These are phyloP conservation scores for Gymnoscelis rufifasciata DNA, from an alignment of 2,888 invertebrate species.

Conservation along the genomic window DNA sequence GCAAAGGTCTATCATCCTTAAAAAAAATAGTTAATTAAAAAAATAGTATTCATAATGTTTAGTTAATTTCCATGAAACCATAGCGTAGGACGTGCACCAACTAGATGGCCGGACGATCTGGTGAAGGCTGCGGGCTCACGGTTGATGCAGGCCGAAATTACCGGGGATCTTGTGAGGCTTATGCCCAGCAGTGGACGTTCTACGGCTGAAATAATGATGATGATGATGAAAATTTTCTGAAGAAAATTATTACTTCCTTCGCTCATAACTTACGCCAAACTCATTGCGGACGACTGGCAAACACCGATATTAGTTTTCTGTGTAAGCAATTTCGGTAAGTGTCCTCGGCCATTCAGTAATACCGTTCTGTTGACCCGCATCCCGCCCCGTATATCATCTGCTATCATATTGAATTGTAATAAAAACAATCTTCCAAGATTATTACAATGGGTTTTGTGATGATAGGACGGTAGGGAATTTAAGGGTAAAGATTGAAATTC, in stretches of 20 bases:
- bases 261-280: constrained; percentile 35
- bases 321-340: constrained; percentile 77
- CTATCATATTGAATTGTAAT: constrained; percentile 62
- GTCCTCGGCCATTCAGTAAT: constrained; percentile 67
- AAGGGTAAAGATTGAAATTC: not conserved
- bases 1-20: too few species aligned
- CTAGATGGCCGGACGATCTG: too few species aligned
- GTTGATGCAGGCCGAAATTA: too few species aligned
- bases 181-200: too few species aligned
- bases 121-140: too few species aligned
- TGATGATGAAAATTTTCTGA: not conserved
- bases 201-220: too few species aligned
- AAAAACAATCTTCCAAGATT: constrained; percentile 36
- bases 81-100: too few species aligned
- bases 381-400: constrained; percentile 48
- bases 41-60: too few species aligned
- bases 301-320: constrained; percentile 78
- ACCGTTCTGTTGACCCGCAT: constrained; percentile 45
- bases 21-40: too few species aligned
- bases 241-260: not conserved
- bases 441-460: constrained; percentile 18
- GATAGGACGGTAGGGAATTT: not conserved
- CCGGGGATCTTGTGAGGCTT: too few species aligned
- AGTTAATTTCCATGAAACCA: too few species aligned
- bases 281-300: constrained; percentile 63